Percentiles rank a stretch among this genome's conserved stretches.
Evolutionary conservation across 2,113 vertebrate species (phyloP).

Genomic region (Myiozetetes cayanensis): DNA sequence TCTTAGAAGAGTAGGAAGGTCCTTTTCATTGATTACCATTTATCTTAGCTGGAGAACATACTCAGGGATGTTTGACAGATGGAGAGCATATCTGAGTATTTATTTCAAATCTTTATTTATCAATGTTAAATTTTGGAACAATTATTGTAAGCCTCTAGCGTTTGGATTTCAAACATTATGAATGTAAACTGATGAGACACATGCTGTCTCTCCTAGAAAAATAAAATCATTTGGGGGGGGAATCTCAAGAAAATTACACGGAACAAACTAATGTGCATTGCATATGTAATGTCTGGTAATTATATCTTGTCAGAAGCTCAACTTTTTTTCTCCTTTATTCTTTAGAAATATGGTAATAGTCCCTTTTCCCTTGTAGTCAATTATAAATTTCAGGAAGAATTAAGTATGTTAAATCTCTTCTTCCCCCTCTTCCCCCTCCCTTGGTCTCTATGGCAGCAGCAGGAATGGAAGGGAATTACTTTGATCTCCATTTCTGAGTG

Average conservation of each 20-base stretch:
- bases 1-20: conserved; percentile 45
- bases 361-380: conserved; percentile 74
- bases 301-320: conserved; percentile 74
- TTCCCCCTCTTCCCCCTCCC: conserved; percentile 22
- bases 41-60: conserved; percentile 30
- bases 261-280: conserved; percentile 61
- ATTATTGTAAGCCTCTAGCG: neutral
- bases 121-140: conserved; percentile 35
- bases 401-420: conserved; percentile 70
- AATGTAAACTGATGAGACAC: conserved; percentile 54
- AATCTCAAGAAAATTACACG: conserved; percentile 50
- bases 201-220: conserved; percentile 50
- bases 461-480: conserved; percentile 66
- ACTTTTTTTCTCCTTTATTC: conserved; percentile 70
- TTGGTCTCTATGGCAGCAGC: conserved; percentile 76
- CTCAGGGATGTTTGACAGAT: conserved; percentile 38
- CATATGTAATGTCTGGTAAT: conserved; percentile 71
- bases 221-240: neutral
- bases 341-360: conserved; percentile 78
- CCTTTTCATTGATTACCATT: conserved; percentile 58
- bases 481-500: conserved; percentile 73
- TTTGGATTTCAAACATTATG: conserved; percentile 19
- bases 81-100: neutral
- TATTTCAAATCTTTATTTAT: conserved; percentile 34
- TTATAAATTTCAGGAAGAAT: conserved; percentile 81